phyloP scores from a whole-genome alignment of 92 coral and sea anemone genomes.

The Actinernus sp. region DNA sequence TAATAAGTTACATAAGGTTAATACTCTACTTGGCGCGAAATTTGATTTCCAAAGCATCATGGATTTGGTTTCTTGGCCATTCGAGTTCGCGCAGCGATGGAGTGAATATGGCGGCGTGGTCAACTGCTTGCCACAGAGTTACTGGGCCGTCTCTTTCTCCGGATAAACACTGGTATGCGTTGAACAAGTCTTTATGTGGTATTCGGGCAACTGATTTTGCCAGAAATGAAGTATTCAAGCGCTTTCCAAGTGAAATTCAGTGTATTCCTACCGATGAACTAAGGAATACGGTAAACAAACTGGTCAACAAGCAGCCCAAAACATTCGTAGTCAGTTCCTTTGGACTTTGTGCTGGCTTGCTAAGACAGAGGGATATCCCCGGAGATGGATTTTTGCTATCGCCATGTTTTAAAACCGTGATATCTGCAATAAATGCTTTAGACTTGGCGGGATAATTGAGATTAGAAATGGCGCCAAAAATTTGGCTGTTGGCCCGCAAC shows the following conservation, averaged over 20 bases:
- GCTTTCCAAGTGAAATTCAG: not conserved
- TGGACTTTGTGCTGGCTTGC: conserved; percentile 4
- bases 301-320: too few species aligned
- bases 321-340: not conserved
- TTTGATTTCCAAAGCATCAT: too few species aligned
- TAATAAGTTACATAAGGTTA: too few species aligned
- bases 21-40: too few species aligned
- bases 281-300: not conserved
- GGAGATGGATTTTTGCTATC: not conserved
- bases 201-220: conserved; percentile 1
- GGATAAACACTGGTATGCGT: conserved; percentile 4
- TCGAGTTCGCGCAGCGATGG: too few species aligned
- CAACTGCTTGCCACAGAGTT: too few species aligned
- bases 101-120: too few species aligned
- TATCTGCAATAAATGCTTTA: not conserved
- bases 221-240: not conserved
- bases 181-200: conserved; percentile 9
- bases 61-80: too few species aligned
- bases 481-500: too few species aligned
- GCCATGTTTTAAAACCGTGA: not conserved
- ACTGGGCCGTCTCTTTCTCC: not conserved
- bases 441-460: too few species aligned
- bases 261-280: conserved; percentile 9
- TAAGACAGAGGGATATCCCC: not conserved
- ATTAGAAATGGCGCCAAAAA: not conserved